Conservation (phyloP, 2,888 invertebrate genomes). For the Hypomecis atomaria region DNA sequence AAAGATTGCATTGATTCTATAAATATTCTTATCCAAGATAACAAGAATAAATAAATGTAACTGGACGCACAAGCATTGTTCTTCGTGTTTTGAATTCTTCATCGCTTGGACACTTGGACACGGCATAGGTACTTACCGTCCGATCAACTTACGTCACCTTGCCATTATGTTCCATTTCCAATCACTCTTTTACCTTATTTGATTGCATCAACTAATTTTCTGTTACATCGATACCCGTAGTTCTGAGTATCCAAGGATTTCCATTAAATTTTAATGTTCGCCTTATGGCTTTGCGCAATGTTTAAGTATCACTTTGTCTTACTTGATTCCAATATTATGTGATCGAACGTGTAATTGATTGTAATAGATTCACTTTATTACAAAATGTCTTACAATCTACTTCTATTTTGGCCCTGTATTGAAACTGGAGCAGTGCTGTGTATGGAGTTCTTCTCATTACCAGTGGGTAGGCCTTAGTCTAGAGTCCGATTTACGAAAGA, state of each 20-base stretch:
- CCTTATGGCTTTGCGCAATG: constrained; percentile 57
- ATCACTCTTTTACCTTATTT: constrained; percentile 64
- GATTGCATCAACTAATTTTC: constrained; percentile 71
- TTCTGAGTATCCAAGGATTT: constrained; percentile 62
- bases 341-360: constrained; percentile 40
- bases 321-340: constrained; percentile 44
- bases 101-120: constrained; percentile 22
- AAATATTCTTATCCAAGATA: background rate
- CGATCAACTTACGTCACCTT: constrained; percentile 59
- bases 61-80: constrained; percentile 2
- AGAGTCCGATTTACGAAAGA: too few relatives aligned
- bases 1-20: background rate
- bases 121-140: constrained; percentile 45
- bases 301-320: constrained; percentile 50
- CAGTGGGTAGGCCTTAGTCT: too few relatives aligned
- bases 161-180: constrained; percentile 60
- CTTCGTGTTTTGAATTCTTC: constrained; percentile 6
- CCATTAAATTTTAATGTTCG: constrained; percentile 67
- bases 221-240: constrained; percentile 66
- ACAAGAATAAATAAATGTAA: background rate
- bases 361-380: constrained; percentile 28
- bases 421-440: too few relatives aligned
- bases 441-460: too few relatives aligned
- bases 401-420: too few relatives aligned
- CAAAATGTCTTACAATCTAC: too few relatives aligned